Conservation (phyloP, 2,888 invertebrate genomes). For the Gerosis bhagava region DNA sequence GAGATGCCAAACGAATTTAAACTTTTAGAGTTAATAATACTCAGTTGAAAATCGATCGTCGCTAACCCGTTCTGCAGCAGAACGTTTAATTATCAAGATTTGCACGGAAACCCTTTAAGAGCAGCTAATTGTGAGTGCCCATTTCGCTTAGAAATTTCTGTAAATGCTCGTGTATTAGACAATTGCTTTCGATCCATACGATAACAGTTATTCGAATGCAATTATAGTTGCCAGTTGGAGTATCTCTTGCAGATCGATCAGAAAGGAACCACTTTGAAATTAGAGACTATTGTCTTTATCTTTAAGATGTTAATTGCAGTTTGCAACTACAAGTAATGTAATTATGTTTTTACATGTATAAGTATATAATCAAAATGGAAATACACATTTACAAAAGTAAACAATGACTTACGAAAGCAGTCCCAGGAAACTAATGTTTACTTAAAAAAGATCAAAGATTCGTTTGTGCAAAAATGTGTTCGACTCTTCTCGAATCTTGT, state of each 20-base stretch:
- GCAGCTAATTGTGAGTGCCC: constrained; percentile 65
- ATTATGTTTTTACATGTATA: no score
- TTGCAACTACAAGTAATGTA: no score
- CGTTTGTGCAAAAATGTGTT: not conserved
- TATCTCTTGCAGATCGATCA: constrained; percentile 21
- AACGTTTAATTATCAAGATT: constrained; percentile 73
- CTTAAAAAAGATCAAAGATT: constrained; percentile 9
- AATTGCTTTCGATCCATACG: constrained; percentile 27
- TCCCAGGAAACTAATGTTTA: constrained; percentile 3
- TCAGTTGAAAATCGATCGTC: constrained; percentile 40
- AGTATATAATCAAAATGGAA: no score
- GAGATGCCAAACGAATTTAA: constrained; percentile 42
- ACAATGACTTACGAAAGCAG: no score
- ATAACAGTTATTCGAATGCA: constrained; percentile 23
- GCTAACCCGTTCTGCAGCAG: constrained; percentile 39
- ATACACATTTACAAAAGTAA: no score
- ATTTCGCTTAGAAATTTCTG: constrained; percentile 61
- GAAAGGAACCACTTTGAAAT: constrained; percentile 10
- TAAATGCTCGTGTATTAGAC: constrained; percentile 40
- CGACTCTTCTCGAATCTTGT: no score
- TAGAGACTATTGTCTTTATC: constrained; percentile 1
- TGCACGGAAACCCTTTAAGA: constrained; percentile 72
- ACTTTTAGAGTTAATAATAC: constrained; percentile 42
- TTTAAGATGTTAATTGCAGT: not conserved
- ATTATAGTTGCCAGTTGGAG: constrained; percentile 20